These are phyloP conservation scores for Eristalis arbustorum DNA, from an alignment of 2,888 invertebrate species.

Conservation along the genomic window DNA sequence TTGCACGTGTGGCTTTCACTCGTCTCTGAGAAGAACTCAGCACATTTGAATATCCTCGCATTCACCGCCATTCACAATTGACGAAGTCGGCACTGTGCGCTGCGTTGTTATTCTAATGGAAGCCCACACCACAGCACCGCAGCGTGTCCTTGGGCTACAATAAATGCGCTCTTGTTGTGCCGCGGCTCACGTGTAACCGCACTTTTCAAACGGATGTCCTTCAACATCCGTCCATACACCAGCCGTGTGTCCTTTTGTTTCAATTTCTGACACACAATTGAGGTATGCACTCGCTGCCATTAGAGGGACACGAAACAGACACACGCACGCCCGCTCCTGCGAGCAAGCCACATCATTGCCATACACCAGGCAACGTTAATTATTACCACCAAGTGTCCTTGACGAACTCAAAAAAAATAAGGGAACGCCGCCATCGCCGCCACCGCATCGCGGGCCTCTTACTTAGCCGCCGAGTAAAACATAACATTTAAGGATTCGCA, in stretches of 20 bases:
- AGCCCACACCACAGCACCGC: not conserved
- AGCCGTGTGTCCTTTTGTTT: not conserved
- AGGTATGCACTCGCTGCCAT: conserved; percentile 5
- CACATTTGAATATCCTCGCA: not conserved
- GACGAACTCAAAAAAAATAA: conserved; percentile 18
- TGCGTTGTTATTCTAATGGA: not conserved
- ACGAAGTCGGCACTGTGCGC: not conserved
- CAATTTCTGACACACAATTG: conserved; percentile 17
- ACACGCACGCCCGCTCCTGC: not conserved
- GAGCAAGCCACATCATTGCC: not conserved
- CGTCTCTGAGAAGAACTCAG: not conserved
- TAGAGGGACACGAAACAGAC: not conserved
- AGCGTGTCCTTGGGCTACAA: not conserved
- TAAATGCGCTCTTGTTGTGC: not conserved
- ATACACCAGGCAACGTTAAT: conserved; percentile 28
- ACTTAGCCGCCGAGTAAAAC: not conserved
- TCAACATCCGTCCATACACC: not conserved
- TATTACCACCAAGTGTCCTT: conserved; percentile 40
- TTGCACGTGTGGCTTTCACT: not conserved
- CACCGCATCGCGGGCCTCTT: not conserved
- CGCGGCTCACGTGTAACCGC: not conserved
- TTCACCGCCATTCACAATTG: not conserved
- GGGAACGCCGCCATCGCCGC: not conserved
- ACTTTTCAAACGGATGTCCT: not conserved
- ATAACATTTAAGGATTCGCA: conserved; percentile 21